Evolutionary conservation across 2,888 invertebrate species (phyloP), one percentile per base, ranked within the genome.

Genomic region (Dicyrtomina minuta): DNA sequence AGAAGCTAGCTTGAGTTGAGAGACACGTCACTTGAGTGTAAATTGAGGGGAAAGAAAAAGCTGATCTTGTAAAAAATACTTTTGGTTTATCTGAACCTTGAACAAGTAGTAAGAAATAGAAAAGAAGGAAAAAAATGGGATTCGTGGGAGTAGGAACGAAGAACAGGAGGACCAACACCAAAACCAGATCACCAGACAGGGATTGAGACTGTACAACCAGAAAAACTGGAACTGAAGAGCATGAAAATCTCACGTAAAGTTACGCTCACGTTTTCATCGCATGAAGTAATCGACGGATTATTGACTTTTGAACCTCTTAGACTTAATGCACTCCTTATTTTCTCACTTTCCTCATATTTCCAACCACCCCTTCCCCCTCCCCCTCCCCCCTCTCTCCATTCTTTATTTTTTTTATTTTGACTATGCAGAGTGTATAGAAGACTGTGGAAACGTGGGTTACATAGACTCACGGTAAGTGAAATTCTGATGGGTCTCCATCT

Each of bases 341-440:
- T 65, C 64, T 65, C 64, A 65, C 64, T 65, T 65, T 65, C 53
- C 64, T 65, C 64, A 65, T 65, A 65, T 65, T 65, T 65, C 64
- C 58, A 39, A 22, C 58, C 64, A 53, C 22, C 64, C 46, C 1
- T 6, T 17, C 33, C 20, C 53, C 17, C 17, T 1, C 12, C 46
- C 39, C 17, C 24, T 46, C 2, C 62, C 12, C 3, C 49, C 41
- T 46, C 44, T 15, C 17, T 44, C 13, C 20, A 24, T 44, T 24
- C 53, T 5, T 24, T 24, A 26, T 53, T 24, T 24, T 27, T 6
- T 51, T 51, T 51, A 17, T 51, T 13, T 17, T 51, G 20, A 8
- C 33, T 33, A 33, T 33, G 33, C 33, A 33, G 33, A 33, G 33
- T 33, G 33, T 33, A 8, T n/a, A n/a, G n/a, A n/a, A n/a, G 33